These are phyloP conservation scores for Schmidtea mediterranea DNA, from an alignment of 1,140 invertebrate genomes.

Conservation along the genomic window DNA sequence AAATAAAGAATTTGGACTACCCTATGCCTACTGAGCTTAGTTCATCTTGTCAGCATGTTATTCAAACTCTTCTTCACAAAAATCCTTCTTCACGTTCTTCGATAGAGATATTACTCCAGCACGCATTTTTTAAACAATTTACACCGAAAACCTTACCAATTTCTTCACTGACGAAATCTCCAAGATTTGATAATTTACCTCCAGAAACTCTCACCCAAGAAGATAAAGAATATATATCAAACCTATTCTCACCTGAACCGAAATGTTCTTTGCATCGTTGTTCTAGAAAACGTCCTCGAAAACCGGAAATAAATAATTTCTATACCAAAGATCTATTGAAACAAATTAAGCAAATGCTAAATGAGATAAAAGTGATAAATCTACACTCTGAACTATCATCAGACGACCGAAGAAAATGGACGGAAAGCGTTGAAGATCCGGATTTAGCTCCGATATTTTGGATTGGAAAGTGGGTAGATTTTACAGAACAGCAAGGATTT, in stretches of 20 bases:
- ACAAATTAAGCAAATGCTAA: too few species aligned
- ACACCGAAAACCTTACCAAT: conserved; percentile 50
- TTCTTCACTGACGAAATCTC: conserved; percentile 67
- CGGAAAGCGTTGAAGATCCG: conserved; percentile 43
- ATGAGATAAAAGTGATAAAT: too few species aligned
- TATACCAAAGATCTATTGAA: too few species aligned
- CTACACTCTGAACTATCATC: too few species aligned
- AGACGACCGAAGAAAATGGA: too few species aligned
- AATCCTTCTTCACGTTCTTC: conserved; percentile 51
- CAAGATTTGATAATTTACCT: conserved; percentile 34
- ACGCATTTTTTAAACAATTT: conserved; percentile 48
- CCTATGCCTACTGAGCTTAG: conserved; percentile 42
- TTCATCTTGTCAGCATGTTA: conserved; percentile 45
- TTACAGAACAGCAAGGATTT: conserved; percentile 89
- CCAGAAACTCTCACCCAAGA: too few species aligned
- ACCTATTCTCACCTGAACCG: too few species aligned
- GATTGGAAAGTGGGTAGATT: conserved; percentile 93
- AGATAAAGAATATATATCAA: too few species aligned
- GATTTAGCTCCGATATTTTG: conserved; percentile 68
- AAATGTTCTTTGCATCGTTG: too few species aligned
- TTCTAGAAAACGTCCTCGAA: too few species aligned
- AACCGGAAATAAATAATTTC: too few species aligned
- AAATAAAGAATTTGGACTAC: conserved; percentile 73
- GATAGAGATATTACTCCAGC: conserved; percentile 43
- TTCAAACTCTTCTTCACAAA: conserved; percentile 50